These are phyloP conservation scores for Kryptolebias marmoratus DNA, from an alignment of 2,113 vertebrate genomes.

Conservation along the genomic window DNA sequence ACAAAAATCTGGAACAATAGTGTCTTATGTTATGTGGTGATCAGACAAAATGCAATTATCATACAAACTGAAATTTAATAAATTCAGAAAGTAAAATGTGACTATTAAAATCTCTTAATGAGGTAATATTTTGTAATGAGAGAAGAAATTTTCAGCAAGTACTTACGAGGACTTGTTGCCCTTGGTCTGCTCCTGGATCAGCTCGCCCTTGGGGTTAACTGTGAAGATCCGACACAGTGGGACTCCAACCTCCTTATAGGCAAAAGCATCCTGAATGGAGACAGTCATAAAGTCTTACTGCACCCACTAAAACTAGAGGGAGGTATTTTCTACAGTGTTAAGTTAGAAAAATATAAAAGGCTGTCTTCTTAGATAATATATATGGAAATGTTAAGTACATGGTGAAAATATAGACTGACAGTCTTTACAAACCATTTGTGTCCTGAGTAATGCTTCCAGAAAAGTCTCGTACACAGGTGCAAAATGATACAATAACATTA, in stretches of 20 bases:
- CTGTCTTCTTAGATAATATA: neutral
- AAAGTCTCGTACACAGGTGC: conserved; percentile 18
- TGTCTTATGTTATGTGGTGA: too few species aligned
- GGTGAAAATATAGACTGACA: neutral
- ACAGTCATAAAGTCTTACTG: conserved; percentile 28
- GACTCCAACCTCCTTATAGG: conserved; percentile 96
- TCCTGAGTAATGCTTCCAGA: conserved; percentile 6
- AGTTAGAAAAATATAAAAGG: neutral
- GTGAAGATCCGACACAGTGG: conserved; percentile 96
- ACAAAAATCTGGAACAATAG: too few species aligned
- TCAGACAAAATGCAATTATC: too few species aligned
- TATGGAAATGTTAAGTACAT: too few species aligned
- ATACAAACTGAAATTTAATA: too few species aligned
- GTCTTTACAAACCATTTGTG: conserved; percentile 12
- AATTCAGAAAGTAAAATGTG: too few species aligned
- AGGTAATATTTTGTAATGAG: neutral
- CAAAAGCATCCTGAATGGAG: conserved; percentile 89
- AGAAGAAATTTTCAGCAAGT: neutral
- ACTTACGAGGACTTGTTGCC: conserved; percentile 99
- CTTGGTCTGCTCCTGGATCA: conserved; percentile 96
- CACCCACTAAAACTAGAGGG: neutral
- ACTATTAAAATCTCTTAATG: too few species aligned
- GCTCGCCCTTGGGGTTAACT: conserved; percentile 96
- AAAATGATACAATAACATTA: conserved; percentile 36
- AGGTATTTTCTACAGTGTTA: neutral